Percentiles rank a stretch among this genome's conserved stretches.
Conservation (phyloP, 2,888 invertebrate species). For the Thera obeliscata region DNA sequence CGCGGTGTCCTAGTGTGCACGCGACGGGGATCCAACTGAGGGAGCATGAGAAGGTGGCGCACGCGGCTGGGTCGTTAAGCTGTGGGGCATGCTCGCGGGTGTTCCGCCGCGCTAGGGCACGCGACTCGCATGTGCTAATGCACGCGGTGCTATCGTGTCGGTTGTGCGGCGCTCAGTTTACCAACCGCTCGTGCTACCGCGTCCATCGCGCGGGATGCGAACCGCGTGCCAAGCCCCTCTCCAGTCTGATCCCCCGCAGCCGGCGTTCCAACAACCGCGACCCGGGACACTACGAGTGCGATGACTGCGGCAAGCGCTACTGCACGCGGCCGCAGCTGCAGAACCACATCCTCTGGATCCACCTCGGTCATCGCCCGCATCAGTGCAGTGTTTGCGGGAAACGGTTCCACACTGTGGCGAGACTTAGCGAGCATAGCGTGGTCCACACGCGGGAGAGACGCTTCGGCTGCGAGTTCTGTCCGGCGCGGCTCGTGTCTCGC, state of each 20-base stretch:
- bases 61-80: conserved; percentile 57
- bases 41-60: conserved; percentile 58
- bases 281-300: conserved; percentile 70
- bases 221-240: conserved; percentile 65
- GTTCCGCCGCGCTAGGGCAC: conserved; percentile 61
- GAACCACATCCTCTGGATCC: conserved; percentile 80
- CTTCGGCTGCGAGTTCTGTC: conserved; percentile 81
- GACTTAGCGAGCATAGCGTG: conserved; percentile 79
- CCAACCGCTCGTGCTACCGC: conserved; percentile 71
- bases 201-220: conserved; percentile 73
- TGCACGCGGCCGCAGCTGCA: conserved; percentile 69
- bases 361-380: conserved; percentile 75
- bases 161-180: conserved; percentile 67
- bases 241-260: conserved; percentile 62
- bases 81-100: conserved; percentile 69
- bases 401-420: conserved; percentile 78
- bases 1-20: conserved; percentile 64
- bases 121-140: conserved; percentile 71
- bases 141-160: conserved; percentile 72
- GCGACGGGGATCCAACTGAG: conserved; percentile 46
- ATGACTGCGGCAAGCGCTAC: conserved; percentile 71
- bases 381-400: conserved; percentile 81
- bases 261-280: conserved; percentile 70
- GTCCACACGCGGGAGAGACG: conserved; percentile 82
- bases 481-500: conserved; percentile 72